These are phyloP conservation scores for Ypsolopha scabrella DNA, from an alignment of 2,888 invertebrate genomes.

Conservation along the genomic window DNA sequence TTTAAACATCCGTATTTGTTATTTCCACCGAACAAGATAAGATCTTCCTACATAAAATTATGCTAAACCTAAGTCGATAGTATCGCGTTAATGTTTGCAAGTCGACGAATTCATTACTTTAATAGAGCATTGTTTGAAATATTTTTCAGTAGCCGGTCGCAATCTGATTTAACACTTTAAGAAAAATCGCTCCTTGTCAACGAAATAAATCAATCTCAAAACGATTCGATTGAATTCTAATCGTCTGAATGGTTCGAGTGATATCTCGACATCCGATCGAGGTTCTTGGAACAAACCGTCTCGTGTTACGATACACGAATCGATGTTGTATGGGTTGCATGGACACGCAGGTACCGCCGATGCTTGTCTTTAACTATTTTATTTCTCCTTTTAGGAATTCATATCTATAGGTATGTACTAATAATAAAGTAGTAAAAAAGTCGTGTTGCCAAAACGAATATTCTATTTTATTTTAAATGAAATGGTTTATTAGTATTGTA, in stretches of 20 bases:
- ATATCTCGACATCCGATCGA: conserved; percentile 37
- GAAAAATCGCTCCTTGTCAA: conserved; percentile 19
- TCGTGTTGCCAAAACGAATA: no score
- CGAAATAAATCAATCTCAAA: conserved; percentile 21
- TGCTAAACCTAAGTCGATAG: not conserved
- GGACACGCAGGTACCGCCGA: not conserved
- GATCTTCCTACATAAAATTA: not conserved
- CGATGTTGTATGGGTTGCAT: not conserved
- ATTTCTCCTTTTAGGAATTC: no score
- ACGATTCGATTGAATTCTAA: conserved; percentile 25
- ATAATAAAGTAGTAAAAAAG: no score
- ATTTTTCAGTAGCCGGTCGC: conserved; percentile 7
- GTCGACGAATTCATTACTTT: conserved; percentile 12
- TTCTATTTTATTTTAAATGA: no score
- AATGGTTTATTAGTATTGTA: no score
- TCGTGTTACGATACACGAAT: not conserved
- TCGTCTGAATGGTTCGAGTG: conserved; percentile 23
- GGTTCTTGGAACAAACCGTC: conserved; percentile 25
- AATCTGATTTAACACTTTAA: conserved; percentile 14
- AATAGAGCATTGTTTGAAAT: conserved; percentile 18
- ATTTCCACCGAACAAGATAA: not conserved
- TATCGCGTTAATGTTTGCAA: conserved; percentile 7
- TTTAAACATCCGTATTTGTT: not conserved
- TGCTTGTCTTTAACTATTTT: no score
- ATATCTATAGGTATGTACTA: no score